Conservation (phyloP, 2,888 invertebrate species). For the Augiades crinisus region DNA sequence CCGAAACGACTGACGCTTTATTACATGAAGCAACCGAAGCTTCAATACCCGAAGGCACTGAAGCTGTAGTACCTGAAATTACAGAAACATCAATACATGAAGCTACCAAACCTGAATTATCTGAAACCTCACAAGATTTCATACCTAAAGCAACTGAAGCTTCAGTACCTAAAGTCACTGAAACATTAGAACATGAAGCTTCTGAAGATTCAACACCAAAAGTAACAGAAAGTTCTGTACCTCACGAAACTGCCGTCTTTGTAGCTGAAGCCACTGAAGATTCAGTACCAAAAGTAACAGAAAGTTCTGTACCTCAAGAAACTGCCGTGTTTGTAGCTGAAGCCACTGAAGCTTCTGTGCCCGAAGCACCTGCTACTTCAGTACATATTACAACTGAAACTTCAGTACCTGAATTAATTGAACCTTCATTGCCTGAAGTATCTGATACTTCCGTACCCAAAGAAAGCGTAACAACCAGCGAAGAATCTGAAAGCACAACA, state of each 20-base stretch:
- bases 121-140: not conserved
- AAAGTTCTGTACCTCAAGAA: constrained; percentile 2
- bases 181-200: not conserved
- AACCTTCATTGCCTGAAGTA: not conserved
- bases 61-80: not conserved
- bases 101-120: not conserved
- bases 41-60: not conserved
- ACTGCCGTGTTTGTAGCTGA: not conserved
- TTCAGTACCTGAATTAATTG: not conserved
- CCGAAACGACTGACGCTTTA: not conserved
- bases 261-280: not conserved
- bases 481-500: not conserved
- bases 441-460: not conserved
- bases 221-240: not conserved
- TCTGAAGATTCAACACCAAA: not conserved
- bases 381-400: not conserved
- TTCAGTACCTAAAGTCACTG: not conserved
- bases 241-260: not conserved
- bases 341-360: not conserved
- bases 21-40: not conserved
- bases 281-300: not conserved
- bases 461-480: not conserved
- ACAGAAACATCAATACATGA: not conserved
- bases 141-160: not conserved
- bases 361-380: not conserved